Conservation (phyloP, 1,140 invertebrate genomes). For the Cryptotermes secundus region DNA sequence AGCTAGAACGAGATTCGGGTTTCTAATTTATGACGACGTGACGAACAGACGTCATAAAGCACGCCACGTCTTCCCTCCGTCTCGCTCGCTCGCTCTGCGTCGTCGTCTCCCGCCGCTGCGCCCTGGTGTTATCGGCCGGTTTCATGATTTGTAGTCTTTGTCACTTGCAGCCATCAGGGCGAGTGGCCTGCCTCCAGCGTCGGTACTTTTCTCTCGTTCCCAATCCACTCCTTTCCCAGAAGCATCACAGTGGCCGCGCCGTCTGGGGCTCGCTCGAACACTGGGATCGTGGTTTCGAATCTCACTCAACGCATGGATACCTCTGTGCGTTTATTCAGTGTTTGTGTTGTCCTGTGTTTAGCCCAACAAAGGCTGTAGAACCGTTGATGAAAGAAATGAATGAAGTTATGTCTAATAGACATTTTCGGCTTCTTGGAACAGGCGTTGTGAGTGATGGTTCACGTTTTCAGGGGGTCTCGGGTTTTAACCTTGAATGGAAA, state of each 20-base stretch:
- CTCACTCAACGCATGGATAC: too few relatives aligned
- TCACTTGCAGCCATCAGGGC: slow-evolving; percentile 39
- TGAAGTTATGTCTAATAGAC: too few relatives aligned
- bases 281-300: too few relatives aligned
- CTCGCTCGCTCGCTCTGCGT: neutral
- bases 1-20: slow-evolving; percentile 39
- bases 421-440: neutral
- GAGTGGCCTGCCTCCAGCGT: neutral
- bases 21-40: slow-evolving; percentile 45
- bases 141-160: slow-evolving; percentile 42
- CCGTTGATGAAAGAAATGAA: too few relatives aligned
- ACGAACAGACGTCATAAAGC: slow-evolving; percentile 46
- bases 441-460: too few relatives aligned
- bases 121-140: slow-evolving; percentile 38
- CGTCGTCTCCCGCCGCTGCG: neutral
- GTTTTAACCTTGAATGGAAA: too few relatives aligned
- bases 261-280: too few relatives aligned
- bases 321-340: too few relatives aligned
- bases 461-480: too few relatives aligned
- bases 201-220: neutral
- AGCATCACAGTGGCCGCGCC: too few relatives aligned
- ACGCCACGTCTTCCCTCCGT: slow-evolving; percentile 32
- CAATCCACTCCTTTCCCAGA: neutral
- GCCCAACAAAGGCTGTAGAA: too few relatives aligned
- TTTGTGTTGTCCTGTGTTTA: too few relatives aligned